Conservation (phyloP, 1,140 invertebrate species). For the Lineus longissimus region DNA sequence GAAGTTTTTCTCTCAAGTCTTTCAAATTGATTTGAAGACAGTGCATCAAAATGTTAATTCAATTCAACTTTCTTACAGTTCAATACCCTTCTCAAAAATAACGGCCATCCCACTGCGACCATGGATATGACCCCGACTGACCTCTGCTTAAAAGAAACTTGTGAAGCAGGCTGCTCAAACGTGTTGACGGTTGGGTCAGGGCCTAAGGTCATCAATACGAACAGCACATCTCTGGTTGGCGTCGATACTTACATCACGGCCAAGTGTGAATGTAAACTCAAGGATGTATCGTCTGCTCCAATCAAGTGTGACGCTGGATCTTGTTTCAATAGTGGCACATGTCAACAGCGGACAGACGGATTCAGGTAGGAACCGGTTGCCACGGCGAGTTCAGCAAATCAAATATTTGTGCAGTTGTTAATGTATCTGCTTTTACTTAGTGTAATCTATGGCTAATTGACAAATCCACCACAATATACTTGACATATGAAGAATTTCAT, state of each 20-base stretch:
- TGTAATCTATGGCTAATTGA: too few relatives aligned
- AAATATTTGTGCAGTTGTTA: too few relatives aligned
- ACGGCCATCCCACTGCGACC: too few relatives aligned
- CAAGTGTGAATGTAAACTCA: constrained; percentile 63
- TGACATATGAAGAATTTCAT: too few relatives aligned
- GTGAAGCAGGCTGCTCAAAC: constrained; percentile 88
- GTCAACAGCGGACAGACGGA: constrained; percentile 70
- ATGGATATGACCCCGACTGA: constrained; percentile 98
- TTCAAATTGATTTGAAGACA: too few relatives aligned
- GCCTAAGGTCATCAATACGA: constrained; percentile 94
- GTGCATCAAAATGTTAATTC: too few relatives aligned
- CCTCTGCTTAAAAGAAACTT: constrained; percentile 91
- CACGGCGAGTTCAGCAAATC: too few relatives aligned
- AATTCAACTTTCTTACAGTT: too few relatives aligned
- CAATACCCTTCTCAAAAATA: too few relatives aligned
- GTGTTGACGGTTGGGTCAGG: constrained; percentile 75
- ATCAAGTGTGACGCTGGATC: constrained; percentile 69
- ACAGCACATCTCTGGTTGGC: constrained; percentile 90
- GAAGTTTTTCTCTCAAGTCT: too few relatives aligned
- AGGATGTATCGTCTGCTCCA: constrained; percentile 10
- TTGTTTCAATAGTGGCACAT: constrained; percentile 92
- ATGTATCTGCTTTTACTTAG: too few relatives aligned
- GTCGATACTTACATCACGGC: constrained; percentile 83
- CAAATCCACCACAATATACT: too few relatives aligned
- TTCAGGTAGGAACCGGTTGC: constrained; percentile 64